These are phyloP conservation scores for Phylloscopus collybita DNA, from an alignment of 2,797 vertebrate genomes.

Conservation along the genomic window DNA sequence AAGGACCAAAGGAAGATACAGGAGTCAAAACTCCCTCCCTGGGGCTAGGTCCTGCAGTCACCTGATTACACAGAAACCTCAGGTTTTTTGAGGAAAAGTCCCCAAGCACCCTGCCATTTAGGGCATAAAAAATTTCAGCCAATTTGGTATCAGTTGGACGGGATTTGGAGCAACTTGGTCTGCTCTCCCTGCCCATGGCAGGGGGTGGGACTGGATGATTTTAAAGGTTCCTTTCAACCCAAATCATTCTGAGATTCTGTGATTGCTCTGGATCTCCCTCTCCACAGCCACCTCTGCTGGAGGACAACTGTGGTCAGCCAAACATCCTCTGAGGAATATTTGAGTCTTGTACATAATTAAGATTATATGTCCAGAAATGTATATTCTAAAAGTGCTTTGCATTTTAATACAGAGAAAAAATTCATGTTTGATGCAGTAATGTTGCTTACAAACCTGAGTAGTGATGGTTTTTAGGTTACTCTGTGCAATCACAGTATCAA, in stretches of 20 bases:
- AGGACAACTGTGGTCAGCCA: background rate
- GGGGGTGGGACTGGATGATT: background rate
- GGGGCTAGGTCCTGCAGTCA: background rate
- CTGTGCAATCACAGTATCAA: background rate
- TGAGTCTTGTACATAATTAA: background rate
- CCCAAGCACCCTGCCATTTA: background rate
- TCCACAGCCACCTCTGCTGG: background rate
- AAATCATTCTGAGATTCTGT: background rate
- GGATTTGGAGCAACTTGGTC: background rate
- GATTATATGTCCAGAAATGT: background rate
- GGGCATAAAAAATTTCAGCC: background rate
- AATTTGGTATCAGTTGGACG: accelerated
- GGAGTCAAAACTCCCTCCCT: background rate
- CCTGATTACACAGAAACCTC: background rate
- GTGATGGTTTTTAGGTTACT: background rate
- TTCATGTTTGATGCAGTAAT: accelerated
- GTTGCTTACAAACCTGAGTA: background rate
- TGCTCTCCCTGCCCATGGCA: background rate
- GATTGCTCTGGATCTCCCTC: background rate
- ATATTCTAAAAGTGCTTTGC: background rate
- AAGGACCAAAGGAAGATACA: background rate
- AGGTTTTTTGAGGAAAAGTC: accelerated
- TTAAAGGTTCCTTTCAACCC: background rate
- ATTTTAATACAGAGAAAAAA: background rate
- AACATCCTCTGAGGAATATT: background rate